Evolutionary conservation across 2,113 vertebrate genomes (phyloP).

Genomic region (Euleptes europaea): DNA sequence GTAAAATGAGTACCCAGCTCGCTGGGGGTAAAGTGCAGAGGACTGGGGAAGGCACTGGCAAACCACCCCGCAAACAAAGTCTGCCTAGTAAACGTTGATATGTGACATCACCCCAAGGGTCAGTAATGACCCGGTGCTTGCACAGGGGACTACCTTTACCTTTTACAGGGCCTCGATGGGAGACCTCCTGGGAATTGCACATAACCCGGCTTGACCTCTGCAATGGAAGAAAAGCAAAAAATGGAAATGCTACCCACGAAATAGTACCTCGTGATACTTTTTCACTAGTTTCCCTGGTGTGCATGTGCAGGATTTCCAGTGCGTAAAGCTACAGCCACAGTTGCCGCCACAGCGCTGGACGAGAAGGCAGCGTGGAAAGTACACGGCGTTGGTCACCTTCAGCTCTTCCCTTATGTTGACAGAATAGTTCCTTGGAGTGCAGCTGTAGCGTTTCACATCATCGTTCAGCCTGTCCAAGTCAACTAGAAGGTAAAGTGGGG

Average conservation of each 20-base stretch:
- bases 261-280: slow-evolving; percentile 91
- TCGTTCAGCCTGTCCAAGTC: slow-evolving; percentile 93
- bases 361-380: slow-evolving; percentile 95
- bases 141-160: too few species aligned
- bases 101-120: too few species aligned
- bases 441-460: slow-evolving; percentile 95
- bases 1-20: too few species aligned
- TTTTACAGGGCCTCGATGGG: too few species aligned
- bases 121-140: too few species aligned
- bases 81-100: too few species aligned
- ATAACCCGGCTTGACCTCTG: too few species aligned
- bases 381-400: slow-evolving; percentile 84
- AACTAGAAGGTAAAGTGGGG: slow-evolving; percentile 74
- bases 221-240: neutral
- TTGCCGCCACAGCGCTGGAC: slow-evolving; percentile 95
- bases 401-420: slow-evolving; percentile 94
- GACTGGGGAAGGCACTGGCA: too few species aligned
- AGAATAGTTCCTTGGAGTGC: slow-evolving; percentile 92
- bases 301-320: slow-evolving; percentile 90
- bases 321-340: slow-evolving; percentile 87
- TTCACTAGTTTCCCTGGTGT: slow-evolving; percentile 82
- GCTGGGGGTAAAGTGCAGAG: too few species aligned
- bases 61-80: too few species aligned
- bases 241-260: neutral
- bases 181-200: too few species aligned